A percentile compares a stretch with the other conserved stretches of the same genome.
Conservation (phyloP, 2,888 invertebrate genomes). For the Drosophila mercatorum region DNA sequence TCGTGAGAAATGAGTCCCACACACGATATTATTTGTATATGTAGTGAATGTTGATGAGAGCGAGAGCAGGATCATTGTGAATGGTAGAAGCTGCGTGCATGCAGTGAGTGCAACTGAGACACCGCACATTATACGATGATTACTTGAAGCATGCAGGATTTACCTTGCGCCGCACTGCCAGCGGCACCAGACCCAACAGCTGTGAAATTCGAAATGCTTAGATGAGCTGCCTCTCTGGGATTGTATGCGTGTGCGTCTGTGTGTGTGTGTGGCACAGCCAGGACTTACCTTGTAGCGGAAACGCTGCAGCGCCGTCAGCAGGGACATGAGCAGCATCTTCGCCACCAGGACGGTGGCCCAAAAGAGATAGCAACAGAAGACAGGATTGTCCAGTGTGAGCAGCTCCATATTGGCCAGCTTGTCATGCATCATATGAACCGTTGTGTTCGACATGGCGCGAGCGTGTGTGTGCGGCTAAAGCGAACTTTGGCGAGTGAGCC, state of each 20-base stretch:
- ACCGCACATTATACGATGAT: background rate
- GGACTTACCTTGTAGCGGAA: conserved; percentile 83
- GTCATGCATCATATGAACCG: conserved; percentile 12
- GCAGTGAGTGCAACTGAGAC: background rate
- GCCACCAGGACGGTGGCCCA: conserved; percentile 84
- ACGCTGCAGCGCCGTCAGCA: conserved; percentile 84
- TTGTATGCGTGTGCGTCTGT: background rate
- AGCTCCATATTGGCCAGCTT: conserved; percentile 35
- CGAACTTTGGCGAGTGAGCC: conserved; percentile 30
- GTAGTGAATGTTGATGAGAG: too few relatives aligned
- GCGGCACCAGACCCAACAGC: conserved; percentile 71
- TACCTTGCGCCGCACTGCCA: conserved; percentile 71
- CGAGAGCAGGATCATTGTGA: too few relatives aligned
- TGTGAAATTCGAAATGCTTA: conserved; percentile 48
- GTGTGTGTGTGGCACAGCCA: background rate
- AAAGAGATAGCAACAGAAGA: conserved; percentile 83
- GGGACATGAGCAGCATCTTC: conserved; percentile 85
- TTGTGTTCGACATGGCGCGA: conserved; percentile 17
- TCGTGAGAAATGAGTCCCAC: too few relatives aligned
- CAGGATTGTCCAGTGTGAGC: conserved; percentile 82
- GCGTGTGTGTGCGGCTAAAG: conserved; percentile 14
- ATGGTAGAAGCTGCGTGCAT: too few relatives aligned
- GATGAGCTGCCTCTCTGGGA: conserved; percentile 10
- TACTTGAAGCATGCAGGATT: conserved; percentile 12
- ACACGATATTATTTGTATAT: too few relatives aligned